Evolutionary conservation across 2,888 invertebrate genomes (phyloP).

Genomic region (Cataglyphis altisquamis): DNA sequence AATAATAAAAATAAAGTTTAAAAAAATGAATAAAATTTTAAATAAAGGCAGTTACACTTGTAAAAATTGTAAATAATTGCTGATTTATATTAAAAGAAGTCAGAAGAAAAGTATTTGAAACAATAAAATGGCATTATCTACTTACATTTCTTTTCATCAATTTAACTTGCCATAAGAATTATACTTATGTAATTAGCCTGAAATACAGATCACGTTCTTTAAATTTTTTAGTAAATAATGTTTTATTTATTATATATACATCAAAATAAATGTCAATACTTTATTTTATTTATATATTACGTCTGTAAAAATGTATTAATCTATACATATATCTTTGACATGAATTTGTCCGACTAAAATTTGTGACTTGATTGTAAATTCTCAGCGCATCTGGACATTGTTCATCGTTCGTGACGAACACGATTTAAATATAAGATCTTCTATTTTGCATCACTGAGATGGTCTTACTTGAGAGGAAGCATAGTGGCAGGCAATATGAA

Average conservation of each 20-base stretch:
- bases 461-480: conserved; percentile 75
- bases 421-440: neutral
- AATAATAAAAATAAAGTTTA: neutral
- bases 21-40: neutral
- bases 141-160: conserved; percentile 36
- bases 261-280: neutral
- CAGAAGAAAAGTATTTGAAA: neutral
- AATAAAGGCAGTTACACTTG: neutral
- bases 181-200: conserved; percentile 80
- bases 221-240: neutral
- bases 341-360: neutral
- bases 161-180: conserved; percentile 77
- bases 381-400: neutral
- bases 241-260: neutral
- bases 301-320: neutral
- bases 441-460: neutral
- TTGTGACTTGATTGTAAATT: neutral
- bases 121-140: neutral
- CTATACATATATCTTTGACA: neutral
- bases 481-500: conserved; percentile 79
- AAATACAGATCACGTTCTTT: conserved; percentile 43
- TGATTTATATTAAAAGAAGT: neutral
- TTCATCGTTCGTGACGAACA: neutral
- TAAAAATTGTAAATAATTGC: neutral
- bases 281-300: neutral